Percentiles rank a stretch among this genome's conserved stretches.
Evolutionary conservation across 1,140 invertebrate genomes (phyloP).

Genomic region (Cyclargus thomasi): DNA sequence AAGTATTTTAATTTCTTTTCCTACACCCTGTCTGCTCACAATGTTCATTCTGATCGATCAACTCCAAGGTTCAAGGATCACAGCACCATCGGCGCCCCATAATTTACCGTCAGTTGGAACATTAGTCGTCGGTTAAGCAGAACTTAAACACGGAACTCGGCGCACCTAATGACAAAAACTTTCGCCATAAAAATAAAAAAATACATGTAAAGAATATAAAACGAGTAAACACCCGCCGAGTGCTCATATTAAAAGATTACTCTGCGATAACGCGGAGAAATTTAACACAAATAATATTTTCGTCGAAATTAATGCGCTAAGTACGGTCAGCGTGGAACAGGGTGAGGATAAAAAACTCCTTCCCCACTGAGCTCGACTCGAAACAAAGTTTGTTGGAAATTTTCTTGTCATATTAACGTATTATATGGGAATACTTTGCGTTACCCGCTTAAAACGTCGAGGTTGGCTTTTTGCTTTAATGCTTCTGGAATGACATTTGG

Average conservation of each 20-base stretch:
- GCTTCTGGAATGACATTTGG: neutral
- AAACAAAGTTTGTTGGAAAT: neutral
- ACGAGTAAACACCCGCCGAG: neutral
- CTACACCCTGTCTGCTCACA: too few species aligned
- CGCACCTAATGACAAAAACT: slow-evolving; percentile 10
- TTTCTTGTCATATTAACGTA: slow-evolving; percentile 1
- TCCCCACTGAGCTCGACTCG: neutral
- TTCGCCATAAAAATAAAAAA: slow-evolving; percentile 5
- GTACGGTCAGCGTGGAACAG: neutral
- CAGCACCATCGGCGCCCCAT: neutral
- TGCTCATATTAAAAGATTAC: slow-evolving; percentile 5
- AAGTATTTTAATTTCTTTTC: too few species aligned
- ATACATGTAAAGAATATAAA: slow-evolving; percentile 9
- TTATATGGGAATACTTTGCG: neutral
- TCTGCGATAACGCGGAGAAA: neutral
- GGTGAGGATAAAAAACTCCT: neutral
- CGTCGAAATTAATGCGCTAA: neutral
- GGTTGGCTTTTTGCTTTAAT: neutral
- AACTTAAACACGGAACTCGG: slow-evolving; percentile 8
- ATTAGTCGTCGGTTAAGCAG: slow-evolving; percentile 9
- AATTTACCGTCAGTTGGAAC: neutral
- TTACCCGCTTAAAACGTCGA: neutral
- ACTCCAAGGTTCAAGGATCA: neutral
- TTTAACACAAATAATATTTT: slow-evolving; percentile 7
- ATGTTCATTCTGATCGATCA: neutral